Percentiles rank a stretch among this genome's conserved stretches.
Evolutionary conservation across 2,797 vertebrate species (phyloP).

Genomic region (Psittacula derbiana): DNA sequence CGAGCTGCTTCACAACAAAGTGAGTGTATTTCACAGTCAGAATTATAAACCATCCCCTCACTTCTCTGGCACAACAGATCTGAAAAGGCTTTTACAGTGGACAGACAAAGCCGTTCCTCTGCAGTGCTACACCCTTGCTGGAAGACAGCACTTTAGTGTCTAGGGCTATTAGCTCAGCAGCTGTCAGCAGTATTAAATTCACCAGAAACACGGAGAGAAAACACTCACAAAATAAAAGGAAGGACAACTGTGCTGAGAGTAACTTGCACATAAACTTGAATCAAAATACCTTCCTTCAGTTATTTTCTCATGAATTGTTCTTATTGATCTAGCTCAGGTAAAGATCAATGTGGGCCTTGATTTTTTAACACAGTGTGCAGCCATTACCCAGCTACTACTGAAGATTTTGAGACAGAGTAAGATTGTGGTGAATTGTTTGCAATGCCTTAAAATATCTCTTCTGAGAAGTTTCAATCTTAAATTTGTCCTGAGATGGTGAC

Average conservation of each 20-base stretch:
- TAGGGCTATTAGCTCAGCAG: slow-evolving; percentile 32
- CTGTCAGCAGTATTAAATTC: slow-evolving; percentile 44
- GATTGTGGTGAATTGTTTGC: neutral
- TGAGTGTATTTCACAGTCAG: neutral
- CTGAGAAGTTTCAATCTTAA: neutral
- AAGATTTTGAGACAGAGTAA: neutral
- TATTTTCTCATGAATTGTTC: slow-evolving; percentile 3
- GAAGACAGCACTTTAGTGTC: neutral
- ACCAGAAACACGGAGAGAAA: neutral
- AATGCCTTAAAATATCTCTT: neutral
- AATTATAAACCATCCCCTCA: neutral
- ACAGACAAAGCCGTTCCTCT: neutral
- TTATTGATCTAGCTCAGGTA: neutral
- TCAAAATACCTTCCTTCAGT: neutral
- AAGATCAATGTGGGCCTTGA: neutral
- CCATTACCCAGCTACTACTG: neutral
- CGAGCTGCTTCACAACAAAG: neutral
- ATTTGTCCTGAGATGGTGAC: neutral
- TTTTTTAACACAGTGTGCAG: neutral
- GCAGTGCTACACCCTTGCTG: neutral
- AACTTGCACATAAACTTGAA: neutral
- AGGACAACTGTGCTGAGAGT: neutral
- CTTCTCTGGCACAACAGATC: neutral
- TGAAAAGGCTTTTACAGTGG: neutral
- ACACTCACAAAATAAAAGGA: neutral